Evolutionary conservation across 2,113 vertebrate genomes (phyloP).

Genomic region (Sinocyclocheilus anophthalmus): DNA sequence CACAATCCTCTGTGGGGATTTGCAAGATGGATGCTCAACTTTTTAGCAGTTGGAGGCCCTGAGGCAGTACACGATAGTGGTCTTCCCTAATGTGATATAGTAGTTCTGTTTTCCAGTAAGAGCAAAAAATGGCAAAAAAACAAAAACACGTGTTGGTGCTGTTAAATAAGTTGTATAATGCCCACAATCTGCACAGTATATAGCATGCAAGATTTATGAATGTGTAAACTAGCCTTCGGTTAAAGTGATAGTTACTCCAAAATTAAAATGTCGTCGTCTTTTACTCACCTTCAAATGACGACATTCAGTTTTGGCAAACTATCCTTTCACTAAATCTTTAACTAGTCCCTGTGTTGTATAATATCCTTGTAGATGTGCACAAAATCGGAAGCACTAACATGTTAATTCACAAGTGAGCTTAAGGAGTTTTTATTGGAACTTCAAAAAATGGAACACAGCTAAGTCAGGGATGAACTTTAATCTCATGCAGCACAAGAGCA

Average conservation of each 20-base stretch:
- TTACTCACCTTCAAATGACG: background rate
- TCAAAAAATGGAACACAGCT: conserved; percentile 1
- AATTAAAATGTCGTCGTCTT: background rate
- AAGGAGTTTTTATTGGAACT: conserved; percentile 25
- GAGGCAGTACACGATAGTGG: conserved; percentile 53
- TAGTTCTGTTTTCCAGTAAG: conserved; percentile 50
- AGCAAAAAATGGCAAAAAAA: background rate
- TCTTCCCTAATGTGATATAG: conserved; percentile 38
- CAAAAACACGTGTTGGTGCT: background rate
- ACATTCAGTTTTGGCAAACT: background rate
- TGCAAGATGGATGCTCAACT: conserved; percentile 42
- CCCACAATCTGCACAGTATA: background rate
- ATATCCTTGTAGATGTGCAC: background rate
- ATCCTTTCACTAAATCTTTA: background rate
- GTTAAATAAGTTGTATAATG: conserved; percentile 3
- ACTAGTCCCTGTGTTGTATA: background rate
- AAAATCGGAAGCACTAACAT: background rate
- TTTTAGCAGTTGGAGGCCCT: conserved; percentile 54
- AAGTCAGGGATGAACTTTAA: conserved; percentile 9
- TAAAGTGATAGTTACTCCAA: background rate
- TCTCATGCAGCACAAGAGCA: conserved; percentile 5
- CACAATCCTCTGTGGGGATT: conserved; percentile 45
- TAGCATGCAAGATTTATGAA: background rate
- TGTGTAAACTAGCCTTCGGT: background rate
- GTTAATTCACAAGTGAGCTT: conserved; percentile 4